Percentiles rank a stretch among this genome's conserved stretches.
phyloP scores from a whole-genome alignment of 2,888 invertebrate species.

The Argyresthia albistria region DNA sequence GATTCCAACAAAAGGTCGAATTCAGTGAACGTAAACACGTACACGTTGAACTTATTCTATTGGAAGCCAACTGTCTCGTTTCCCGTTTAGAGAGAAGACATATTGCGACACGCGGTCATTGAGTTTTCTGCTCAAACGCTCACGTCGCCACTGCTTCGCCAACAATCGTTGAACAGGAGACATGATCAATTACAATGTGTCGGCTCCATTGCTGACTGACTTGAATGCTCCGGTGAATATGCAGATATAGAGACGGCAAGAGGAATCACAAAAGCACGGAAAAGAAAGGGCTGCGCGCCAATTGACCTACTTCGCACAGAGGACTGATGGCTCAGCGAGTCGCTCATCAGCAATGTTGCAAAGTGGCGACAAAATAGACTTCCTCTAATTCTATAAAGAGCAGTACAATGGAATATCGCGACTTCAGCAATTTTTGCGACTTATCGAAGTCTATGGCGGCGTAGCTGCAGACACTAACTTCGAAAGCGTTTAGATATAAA shows the following conservation, averaged over 20 bases:
- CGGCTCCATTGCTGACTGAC: neutral
- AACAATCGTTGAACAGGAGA: neutral
- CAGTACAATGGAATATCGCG: slow-evolving; percentile 29
- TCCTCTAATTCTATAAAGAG: slow-evolving; percentile 35
- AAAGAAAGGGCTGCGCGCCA: slow-evolving; percentile 9
- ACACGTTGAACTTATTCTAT: slow-evolving; percentile 37
- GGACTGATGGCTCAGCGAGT: slow-evolving; percentile 18
- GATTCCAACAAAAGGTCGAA: slow-evolving; percentile 47
- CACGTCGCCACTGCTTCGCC: slow-evolving; percentile 16
- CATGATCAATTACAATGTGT: slow-evolving; percentile 8
- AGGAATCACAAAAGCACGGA: slow-evolving; percentile 1
- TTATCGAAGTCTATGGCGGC: slow-evolving; percentile 20
- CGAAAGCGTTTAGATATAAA: slow-evolving; percentile 20
- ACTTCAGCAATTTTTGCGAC: slow-evolving; percentile 40
- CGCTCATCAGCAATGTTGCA: slow-evolving; percentile 17
- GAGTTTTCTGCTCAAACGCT: slow-evolving; percentile 59
- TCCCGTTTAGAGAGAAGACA: slow-evolving; percentile 58
- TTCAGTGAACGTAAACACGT: slow-evolving; percentile 44
- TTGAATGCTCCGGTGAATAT: neutral
- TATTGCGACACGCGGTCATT: slow-evolving; percentile 56
- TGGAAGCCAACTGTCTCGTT: slow-evolving; percentile 56
- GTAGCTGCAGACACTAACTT: slow-evolving; percentile 20
- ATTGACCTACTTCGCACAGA: slow-evolving; percentile 33
- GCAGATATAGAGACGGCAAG: neutral
- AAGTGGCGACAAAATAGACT: slow-evolving; percentile 41